Conservation (phyloP, 1,140 invertebrate species). For the Forficula auricularia region DNA sequence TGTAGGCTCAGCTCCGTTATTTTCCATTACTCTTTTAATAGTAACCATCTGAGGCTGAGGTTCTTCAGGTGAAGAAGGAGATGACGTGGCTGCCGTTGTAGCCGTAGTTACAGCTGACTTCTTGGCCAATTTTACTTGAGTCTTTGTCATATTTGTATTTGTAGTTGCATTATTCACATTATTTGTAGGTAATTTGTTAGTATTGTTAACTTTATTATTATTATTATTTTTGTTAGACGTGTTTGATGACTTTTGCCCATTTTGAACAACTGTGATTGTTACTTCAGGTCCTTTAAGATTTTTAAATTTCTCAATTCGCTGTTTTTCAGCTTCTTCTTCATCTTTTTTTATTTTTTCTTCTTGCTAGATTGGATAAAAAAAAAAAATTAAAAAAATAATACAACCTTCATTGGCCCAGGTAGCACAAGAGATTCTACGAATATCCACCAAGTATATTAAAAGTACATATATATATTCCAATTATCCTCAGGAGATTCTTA, state of each 20-base stretch:
- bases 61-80: constrained; percentile 18
- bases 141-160: constrained; percentile 14
- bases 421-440: too few relatives aligned
- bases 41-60: constrained; percentile 47
- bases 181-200: constrained; percentile 10
- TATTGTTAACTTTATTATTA: constrained; percentile 13
- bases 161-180: constrained; percentile 11
- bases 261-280: constrained; percentile 23
- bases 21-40: constrained; percentile 47
- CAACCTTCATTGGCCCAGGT: too few relatives aligned
- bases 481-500: too few relatives aligned
- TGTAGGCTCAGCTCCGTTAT: constrained; percentile 42
- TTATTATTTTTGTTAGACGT: constrained; percentile 14
- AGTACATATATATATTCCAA: too few relatives aligned
- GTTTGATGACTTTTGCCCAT: constrained; percentile 16
- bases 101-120: constrained; percentile 10
- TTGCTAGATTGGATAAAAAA: constrained; percentile 20
- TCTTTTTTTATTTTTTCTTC: constrained; percentile 33
- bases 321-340: constrained; percentile 27
- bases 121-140: constrained; percentile 7
- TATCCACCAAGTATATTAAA: not conserved
- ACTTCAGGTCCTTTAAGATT: constrained; percentile 29
- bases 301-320: constrained; percentile 24
- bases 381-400: not conserved
- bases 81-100: not conserved